These are phyloP conservation scores for Dicroscelio sp. DNA, from an alignment of 2,888 invertebrate species.

Conservation along the genomic window DNA sequence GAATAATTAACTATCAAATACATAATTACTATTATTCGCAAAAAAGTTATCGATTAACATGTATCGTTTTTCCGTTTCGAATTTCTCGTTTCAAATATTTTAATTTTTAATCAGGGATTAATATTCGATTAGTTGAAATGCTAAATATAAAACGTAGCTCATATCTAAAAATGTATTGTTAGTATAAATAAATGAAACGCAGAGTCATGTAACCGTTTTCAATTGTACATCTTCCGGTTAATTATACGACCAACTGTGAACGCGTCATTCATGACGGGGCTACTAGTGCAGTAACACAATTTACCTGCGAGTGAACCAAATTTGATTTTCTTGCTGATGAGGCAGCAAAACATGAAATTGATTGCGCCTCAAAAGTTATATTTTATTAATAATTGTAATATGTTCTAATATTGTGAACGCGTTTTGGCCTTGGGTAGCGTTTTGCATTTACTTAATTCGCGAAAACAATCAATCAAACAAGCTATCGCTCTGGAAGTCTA, in stretches of 20 bases:
- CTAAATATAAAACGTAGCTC: background rate
- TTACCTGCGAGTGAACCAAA: constrained; percentile 75
- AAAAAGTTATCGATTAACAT: too few species aligned
- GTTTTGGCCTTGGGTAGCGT: background rate
- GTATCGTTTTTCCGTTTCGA: too few species aligned
- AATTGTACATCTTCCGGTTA: constrained; percentile 79
- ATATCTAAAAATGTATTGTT: constrained; percentile 43
- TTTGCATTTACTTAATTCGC: background rate
- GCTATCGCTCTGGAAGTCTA: too few species aligned
- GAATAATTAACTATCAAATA: too few species aligned
- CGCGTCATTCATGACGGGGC: constrained; percentile 73
- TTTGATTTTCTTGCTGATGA: constrained; percentile 82
- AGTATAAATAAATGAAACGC: constrained; percentile 41
- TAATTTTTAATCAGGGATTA: too few species aligned
- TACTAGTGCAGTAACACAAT: constrained; percentile 73
- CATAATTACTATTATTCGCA: too few species aligned
- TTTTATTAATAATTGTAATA: too few species aligned
- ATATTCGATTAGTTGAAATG: too few species aligned
- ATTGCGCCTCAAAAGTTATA: background rate
- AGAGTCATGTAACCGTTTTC: constrained; percentile 68
- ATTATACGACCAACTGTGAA: constrained; percentile 75
- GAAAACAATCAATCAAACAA: background rate
- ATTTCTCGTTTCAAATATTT: too few species aligned
- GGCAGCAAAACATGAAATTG: constrained; percentile 70
- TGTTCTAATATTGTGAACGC: background rate